These are phyloP conservation scores for Xylota sylvarum DNA, from an alignment of 2,888 invertebrate species.

Conservation along the genomic window DNA sequence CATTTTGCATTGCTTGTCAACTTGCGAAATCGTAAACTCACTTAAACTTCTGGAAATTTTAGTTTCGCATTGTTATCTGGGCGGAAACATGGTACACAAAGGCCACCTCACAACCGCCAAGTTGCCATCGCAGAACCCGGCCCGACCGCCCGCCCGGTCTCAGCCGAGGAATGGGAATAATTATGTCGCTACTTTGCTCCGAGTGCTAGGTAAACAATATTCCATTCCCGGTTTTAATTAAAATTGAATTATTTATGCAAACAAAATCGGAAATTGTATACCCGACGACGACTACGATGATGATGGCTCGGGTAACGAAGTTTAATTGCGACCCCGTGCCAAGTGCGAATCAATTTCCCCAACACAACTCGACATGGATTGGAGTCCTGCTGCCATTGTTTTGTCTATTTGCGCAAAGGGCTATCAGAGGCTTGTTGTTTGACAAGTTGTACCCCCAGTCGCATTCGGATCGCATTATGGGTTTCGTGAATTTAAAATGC, in stretches of 20 bases:
- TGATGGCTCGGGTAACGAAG: conserved; percentile 57
- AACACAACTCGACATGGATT: conserved; percentile 52
- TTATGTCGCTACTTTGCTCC: conserved; percentile 75
- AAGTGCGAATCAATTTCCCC: conserved; percentile 69
- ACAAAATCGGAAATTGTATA: conserved; percentile 74
- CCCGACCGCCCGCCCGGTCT: neutral
- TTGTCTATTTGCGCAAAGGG: conserved; percentile 65
- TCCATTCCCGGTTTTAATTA: conserved; percentile 76
- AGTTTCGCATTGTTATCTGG: conserved; percentile 54
- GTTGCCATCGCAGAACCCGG: neutral
- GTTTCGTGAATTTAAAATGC: conserved; percentile 68
- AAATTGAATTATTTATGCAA: conserved; percentile 77
- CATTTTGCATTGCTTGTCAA: conserved; percentile 70
- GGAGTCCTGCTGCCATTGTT: conserved; percentile 40
- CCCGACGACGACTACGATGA: conserved; percentile 22
- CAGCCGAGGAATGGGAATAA: conserved; percentile 56
- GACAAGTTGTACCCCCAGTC: conserved; percentile 49
- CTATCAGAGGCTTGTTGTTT: conserved; percentile 52
- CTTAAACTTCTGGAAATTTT: conserved; percentile 42
- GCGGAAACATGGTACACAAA: conserved; percentile 28
- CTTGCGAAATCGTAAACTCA: conserved; percentile 47
- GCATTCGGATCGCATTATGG: conserved; percentile 43
- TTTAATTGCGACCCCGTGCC: conserved; percentile 68
- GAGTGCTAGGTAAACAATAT: conserved; percentile 77
- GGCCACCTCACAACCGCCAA: conserved; percentile 29